Conservation (phyloP, 2,113 vertebrate species). For the Oryzias melastigma region DNA sequence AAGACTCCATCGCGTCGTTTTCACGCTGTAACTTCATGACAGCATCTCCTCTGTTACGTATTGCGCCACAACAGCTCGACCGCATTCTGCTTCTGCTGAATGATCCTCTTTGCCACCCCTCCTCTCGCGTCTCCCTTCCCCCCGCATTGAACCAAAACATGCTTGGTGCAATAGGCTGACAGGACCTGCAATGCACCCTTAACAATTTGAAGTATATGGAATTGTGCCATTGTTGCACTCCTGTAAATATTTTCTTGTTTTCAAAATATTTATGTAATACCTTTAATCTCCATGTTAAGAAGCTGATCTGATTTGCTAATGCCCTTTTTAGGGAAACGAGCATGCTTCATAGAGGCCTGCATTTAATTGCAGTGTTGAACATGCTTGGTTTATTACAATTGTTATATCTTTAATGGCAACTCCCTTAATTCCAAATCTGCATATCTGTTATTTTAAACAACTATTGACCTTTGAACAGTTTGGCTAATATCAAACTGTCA, state of each 20-base stretch:
- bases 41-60: constrained; percentile 51
- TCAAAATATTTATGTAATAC: too few relatives aligned
- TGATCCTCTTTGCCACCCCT: constrained; percentile 56
- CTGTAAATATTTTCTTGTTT: not conserved
- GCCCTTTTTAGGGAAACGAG: constrained; percentile 12
- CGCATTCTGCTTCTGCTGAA: constrained; percentile 72
- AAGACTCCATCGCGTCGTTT: not conserved
- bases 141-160: constrained; percentile 75
- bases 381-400: too few relatives aligned
- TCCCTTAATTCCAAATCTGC: too few relatives aligned
- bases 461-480: too few relatives aligned
- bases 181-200: constrained; percentile 73
- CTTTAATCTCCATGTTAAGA: too few relatives aligned
- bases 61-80: constrained; percentile 69
- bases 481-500: too few relatives aligned
- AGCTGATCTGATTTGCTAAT: constrained; percentile 2
- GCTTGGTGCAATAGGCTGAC: constrained; percentile 75
- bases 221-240: constrained; percentile 9
- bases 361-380: too few relatives aligned
- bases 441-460: too few relatives aligned
- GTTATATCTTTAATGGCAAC: too few relatives aligned
- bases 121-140: constrained; percentile 44
- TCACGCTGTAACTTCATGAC: constrained; percentile 24
- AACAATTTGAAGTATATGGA: constrained; percentile 15
- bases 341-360: constrained; percentile 2